phyloP scores from a whole-genome alignment of 2,888 invertebrate genomes.

The Pheosia gnoma region DNA sequence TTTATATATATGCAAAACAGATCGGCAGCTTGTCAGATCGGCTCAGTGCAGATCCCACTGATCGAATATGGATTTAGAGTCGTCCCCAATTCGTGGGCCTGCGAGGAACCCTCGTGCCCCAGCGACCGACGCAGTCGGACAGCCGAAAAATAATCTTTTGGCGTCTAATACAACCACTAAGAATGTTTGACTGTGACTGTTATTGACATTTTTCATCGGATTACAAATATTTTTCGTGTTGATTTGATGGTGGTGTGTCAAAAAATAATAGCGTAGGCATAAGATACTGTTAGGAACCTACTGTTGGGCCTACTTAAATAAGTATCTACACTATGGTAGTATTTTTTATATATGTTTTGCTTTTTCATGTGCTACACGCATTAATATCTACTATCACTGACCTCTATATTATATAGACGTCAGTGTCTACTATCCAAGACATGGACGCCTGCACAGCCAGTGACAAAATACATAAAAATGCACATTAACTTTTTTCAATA shows the following conservation, averaged over 20 bases:
- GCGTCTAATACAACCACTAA: constrained; percentile 50
- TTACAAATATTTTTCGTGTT: constrained; percentile 4
- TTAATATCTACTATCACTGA: too few relatives aligned
- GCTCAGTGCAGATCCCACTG: constrained; percentile 78
- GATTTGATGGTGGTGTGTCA: neutral
- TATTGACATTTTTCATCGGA: constrained; percentile 28
- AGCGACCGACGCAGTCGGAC: constrained; percentile 73
- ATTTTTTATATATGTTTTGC: too few relatives aligned
- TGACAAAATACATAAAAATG: too few relatives aligned
- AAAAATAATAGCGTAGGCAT: too few relatives aligned
- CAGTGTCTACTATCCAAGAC: too few relatives aligned
- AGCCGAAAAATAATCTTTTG: constrained; percentile 76
- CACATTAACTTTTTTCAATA: neutral
- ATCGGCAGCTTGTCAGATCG: constrained; percentile 82
- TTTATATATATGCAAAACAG: constrained; percentile 85
- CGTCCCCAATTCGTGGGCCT: constrained; percentile 69
- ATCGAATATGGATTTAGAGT: constrained; percentile 83
- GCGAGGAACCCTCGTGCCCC: constrained; percentile 67
- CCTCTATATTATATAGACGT: too few relatives aligned
- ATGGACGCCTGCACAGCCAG: too few relatives aligned
- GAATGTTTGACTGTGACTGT: constrained; percentile 38
- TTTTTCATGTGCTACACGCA: too few relatives aligned
- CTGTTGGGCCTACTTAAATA: too few relatives aligned
- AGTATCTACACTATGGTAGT: too few relatives aligned
- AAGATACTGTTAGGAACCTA: too few relatives aligned